A percentile compares a stretch with the other conserved stretches of the same genome.
Conservation (phyloP, 1,140 invertebrate genomes). For the Euwallacea similis region DNA sequence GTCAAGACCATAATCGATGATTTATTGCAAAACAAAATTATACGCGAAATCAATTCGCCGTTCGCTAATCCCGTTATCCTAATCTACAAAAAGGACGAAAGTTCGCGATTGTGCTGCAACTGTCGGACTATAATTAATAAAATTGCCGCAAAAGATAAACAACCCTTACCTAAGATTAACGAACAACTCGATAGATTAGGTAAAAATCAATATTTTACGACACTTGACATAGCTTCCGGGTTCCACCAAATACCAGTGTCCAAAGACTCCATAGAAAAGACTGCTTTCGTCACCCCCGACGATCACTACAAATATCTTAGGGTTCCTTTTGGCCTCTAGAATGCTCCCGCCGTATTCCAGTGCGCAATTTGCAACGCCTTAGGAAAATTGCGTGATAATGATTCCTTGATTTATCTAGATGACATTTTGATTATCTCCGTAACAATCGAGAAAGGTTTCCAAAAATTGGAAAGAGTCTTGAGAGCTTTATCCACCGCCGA, state of each 20-base stretch:
- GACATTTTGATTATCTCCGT: constrained; percentile 16
- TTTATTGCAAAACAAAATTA: constrained; percentile 47
- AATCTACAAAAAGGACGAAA: constrained; percentile 49
- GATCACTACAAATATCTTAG: constrained; percentile 16
- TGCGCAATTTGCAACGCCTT: constrained; percentile 9
- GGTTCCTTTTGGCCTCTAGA: constrained; percentile 21
- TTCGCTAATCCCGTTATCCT: constrained; percentile 50
- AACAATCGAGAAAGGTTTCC: constrained; percentile 39
- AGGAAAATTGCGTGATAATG: not conserved
- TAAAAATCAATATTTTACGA: constrained; percentile 38
- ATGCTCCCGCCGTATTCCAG: no score
- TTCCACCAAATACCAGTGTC: constrained; percentile 19
- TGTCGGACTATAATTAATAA: constrained; percentile 11
- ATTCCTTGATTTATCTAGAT: constrained; percentile 18
- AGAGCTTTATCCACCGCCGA: constrained; percentile 24
- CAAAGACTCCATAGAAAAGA: constrained; percentile 16
- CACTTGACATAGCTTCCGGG: constrained; percentile 10
- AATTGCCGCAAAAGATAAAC: constrained; percentile 46
- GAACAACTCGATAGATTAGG: constrained; percentile 39
- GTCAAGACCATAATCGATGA: constrained; percentile 17
- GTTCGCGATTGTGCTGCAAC: not conserved
- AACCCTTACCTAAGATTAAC: constrained; percentile 43
- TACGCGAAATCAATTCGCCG: constrained; percentile 49
- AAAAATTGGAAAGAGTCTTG: constrained; percentile 40
- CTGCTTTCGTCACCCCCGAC: constrained; percentile 13